Base-by-base conservation (phyloP, 2,113 vertebrate genomes). In the Charadrius vociferus region DNA sequence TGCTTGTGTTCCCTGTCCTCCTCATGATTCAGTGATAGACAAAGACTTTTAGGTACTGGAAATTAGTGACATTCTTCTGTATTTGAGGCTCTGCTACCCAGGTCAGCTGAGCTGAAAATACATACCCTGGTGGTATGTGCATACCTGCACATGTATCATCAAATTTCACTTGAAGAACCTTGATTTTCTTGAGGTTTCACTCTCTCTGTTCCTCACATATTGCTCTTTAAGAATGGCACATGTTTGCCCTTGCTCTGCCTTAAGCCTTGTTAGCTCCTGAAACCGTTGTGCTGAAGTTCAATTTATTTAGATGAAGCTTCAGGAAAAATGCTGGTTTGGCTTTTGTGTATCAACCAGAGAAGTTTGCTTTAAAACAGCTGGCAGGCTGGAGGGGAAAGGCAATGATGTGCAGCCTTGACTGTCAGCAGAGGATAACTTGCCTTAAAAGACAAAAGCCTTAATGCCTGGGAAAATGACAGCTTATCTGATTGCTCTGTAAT, bases 401-500 rank as follows among this genome's bases (percentile, higher is more conserved):
- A 81, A 22, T 34, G 59, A 77, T 36, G 41, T 74, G 68, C 53
- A 75, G 53, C 12, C 1, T 20, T 43, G 27, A 27, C 77, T 74
- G 59, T 88, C 82, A 92, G 24, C 34, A 74, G 32, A n/a, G 61
- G 16, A 93, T 85, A 94, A 68, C 37, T 81, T 86, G n/a, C 21
- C 29, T 97, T 74, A 71, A 49, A 85, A 95, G 71, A 72, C 61
- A 81, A 95, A 92, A 95, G 18, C 52, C 27, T 80, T 66, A 81
- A 90, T 93, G 29, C 65, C 41, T 68, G 78, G 65, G 56, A 90
- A 96, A 81, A 83, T 84, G 65, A 81, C 36, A 62, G 12, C 14
- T 96, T 47, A 58, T 86, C 85, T 95, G 91, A 97, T 88, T 95
- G 86, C 73, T 95, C 68, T 95, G 58, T 95, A 61, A 94, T 98